Conservation (phyloP, 2,113 vertebrate genomes). For the Piprites chloris region DNA sequence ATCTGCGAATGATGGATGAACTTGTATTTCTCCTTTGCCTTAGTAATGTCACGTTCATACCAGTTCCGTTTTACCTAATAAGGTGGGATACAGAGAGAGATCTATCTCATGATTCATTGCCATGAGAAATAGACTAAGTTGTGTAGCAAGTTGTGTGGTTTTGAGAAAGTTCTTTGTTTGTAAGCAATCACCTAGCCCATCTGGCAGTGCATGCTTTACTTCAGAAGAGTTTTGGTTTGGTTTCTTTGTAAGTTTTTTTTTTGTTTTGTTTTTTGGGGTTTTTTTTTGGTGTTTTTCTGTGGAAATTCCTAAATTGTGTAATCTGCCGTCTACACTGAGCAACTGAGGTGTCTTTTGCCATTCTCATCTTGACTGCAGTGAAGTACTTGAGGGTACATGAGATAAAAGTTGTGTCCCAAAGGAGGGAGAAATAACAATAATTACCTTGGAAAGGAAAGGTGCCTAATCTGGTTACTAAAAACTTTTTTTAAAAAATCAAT, state of each 20-base stretch:
- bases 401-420: not conserved
- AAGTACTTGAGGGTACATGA: not conserved
- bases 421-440: not conserved
- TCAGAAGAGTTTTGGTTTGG: not conserved
- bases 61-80: not conserved
- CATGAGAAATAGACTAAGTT: not conserved
- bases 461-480: not conserved
- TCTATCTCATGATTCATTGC: not conserved
- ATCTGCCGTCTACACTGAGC: not conserved
- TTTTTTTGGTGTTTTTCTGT: not conserved
- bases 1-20: not conserved
- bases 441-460: not conserved
- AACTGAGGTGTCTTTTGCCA: not conserved
- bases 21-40: not conserved
- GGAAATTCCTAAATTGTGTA: not conserved
- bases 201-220: not conserved
- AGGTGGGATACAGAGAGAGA: not conserved
- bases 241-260: not conserved
- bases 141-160: not conserved
- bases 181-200: not conserved
- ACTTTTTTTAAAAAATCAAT: not conserved
- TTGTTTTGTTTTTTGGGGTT: not conserved
- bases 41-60: not conserved
- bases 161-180: not conserved
- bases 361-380: not conserved